Base-by-base conservation (phyloP, 2,797 vertebrate genomes). In the Leucoraja ocellata region DNA sequence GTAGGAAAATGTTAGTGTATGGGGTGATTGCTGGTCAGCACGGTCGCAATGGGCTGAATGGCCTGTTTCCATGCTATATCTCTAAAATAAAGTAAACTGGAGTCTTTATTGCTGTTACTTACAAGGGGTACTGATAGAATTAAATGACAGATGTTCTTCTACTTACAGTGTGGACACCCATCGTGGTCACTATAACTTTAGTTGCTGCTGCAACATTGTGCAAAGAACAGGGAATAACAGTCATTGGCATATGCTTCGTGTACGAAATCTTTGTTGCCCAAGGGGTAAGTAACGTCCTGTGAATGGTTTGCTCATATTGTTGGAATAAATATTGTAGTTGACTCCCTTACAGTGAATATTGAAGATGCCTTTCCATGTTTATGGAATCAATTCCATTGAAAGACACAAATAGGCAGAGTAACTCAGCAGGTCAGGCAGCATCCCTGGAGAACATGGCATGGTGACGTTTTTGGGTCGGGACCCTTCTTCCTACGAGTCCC, bases 171-270 rank as follows among this genome's bases (percentile, higher is more conserved):
- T 99, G 99, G 98, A 95, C 97, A 93, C 98, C 98, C 83, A 99
- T 99, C 94, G 97, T 97, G 71, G 86, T 98, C 95, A 99, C 99
- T 0, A 98, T 99, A 8, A 94, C 98, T 94, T 96, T 99, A 23
- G 98, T 99, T 94, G 98, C 98, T 93, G 96, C 97, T 94, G 99
- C 98, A 94, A 99, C 99, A 0, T 95, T 99, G 6, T 99, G 99
- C 95, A 99, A 99, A 95, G 99, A 99, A 94, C 98, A 99, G 95
- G 99, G 98, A 93, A 98, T 99, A 95, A 99, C 99, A 0, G 99
- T 99, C n/a, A 97, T 99, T 39, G 99, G 98, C 80, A 98, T 99
- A 96, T 99, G 98, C 95, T 99, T 98, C 94, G 96, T 99, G 23
- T 97, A 99, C 83, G 99, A 99, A 96, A 98, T 99, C 93, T 99